phyloP scores from a whole-genome alignment of 2,113 vertebrate genomes.

The Fregata magnificens region DNA sequence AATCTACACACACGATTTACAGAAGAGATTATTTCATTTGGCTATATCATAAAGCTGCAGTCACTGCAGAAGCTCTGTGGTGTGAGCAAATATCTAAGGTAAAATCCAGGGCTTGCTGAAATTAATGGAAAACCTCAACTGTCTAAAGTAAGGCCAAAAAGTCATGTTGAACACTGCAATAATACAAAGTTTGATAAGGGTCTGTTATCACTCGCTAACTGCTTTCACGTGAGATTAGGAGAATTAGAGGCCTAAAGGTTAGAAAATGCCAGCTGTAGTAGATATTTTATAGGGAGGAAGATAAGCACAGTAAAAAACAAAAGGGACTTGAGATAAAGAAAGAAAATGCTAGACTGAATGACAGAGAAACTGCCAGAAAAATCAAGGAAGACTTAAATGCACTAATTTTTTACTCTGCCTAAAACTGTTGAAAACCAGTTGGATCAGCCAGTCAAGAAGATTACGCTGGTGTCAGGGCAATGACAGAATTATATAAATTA shows the following conservation, averaged over 20 bases:
- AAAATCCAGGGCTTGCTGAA: neutral
- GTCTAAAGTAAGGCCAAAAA: neutral
- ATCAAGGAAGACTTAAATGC: neutral
- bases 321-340: neutral
- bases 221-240: neutral
- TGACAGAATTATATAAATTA: conserved; percentile 54
- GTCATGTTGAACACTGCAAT: neutral
- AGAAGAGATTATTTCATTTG: neutral
- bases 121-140: neutral
- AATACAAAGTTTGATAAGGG: neutral
- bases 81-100: neutral
- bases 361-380: conserved; percentile 27
- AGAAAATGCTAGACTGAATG: neutral
- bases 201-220: neutral
- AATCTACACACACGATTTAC: neutral
- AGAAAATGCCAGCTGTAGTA: neutral
- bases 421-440: conserved; percentile 50
- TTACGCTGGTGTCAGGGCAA: conserved; percentile 5
- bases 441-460: conserved; percentile 60
- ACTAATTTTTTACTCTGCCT: conserved; percentile 47
- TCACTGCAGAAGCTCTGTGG: neutral
- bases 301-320: neutral
- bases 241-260: neutral
- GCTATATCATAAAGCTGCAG: neutral
- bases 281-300: neutral